Base-by-base conservation (phyloP, 2,797 vertebrate species). In the Chiloscyllium punctatum region DNA sequence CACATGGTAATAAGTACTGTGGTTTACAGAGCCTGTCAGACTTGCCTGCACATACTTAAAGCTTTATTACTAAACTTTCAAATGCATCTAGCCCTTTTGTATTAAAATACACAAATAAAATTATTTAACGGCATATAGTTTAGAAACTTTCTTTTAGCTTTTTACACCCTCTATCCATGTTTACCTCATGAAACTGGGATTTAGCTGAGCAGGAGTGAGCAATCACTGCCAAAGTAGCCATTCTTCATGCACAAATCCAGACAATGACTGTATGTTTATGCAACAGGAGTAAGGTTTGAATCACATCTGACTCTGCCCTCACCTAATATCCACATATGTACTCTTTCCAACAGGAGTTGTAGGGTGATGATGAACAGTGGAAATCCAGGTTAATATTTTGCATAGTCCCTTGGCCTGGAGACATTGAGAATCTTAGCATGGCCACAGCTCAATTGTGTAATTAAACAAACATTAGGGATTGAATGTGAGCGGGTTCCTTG, bases 1-100 rank as follows among this genome's bases (percentile, higher is more conserved):
- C 92, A 71, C 48, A 72, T 94, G 69, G 33, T 92, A 92, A 92
- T 68, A 33, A 68, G 33, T 68, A 37, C 62, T 68, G 33, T 68
- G 90, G 33, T 33, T 92, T 25, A 11, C 57, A 62, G 21, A 57
- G 37, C 68, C 62, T 92, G 62, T 92, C 88, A 92, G 57, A 68
- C 90, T 68, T 92, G 90, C 57, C 88, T 37, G 90, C 62, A 37
- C 90, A 25, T 68, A 92, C 42, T 92, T 37, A 37, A 18, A 68
- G 62, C 62, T 62, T 92, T 92, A 92, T 37, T 91, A 91, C 62
- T 91, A 66, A 92, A 68, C 57, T 68, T n/a, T 66, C 90, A 92
- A 92, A 92, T 37, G 6, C 15, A 37, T 92, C 37, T 91, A 57
- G 7, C n/a, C 77, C 77, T 82, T 84, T 84, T 42, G 42, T 84